A percentile compares a stretch with the other conserved stretches of the same genome.
Evolutionary conservation across 2,113 vertebrate species (phyloP).

Genomic region (Dunckerocampus dactyliophorus): DNA sequence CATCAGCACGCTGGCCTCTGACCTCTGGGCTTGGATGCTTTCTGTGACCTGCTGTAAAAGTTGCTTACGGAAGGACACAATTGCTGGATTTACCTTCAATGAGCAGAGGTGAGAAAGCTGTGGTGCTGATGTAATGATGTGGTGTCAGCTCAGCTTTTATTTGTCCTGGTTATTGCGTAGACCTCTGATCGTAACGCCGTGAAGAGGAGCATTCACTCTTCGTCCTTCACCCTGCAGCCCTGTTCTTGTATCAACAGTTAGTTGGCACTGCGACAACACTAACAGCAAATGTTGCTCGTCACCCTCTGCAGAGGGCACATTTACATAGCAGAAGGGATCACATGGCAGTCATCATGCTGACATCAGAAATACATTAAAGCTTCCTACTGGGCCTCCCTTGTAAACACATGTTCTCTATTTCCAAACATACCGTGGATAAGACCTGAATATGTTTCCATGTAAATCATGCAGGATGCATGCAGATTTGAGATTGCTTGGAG

Average conservation of each 20-base stretch:
- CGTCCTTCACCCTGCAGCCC: conserved; percentile 12
- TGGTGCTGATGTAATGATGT: conserved; percentile 41
- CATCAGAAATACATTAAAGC: conserved; percentile 13
- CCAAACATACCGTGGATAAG: conserved; percentile 22
- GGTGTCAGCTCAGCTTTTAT: conserved; percentile 34
- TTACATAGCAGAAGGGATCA: neutral
- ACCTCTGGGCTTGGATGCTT: conserved; percentile 86
- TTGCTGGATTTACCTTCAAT: conserved; percentile 59
- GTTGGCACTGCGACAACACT: neutral
- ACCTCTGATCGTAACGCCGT: conserved; percentile 3
- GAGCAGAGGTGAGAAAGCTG: conserved; percentile 62
- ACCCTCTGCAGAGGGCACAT: conserved; percentile 4
- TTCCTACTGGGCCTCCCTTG: conserved; percentile 20
- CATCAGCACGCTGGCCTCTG: conserved; percentile 94
- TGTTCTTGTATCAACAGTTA: neutral
- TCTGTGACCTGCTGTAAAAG: conserved; percentile 79
- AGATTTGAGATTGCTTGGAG: conserved; percentile 45
- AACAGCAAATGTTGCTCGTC: neutral
- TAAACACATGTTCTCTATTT: conserved; percentile 2
- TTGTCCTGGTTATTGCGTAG: conserved; percentile 26
- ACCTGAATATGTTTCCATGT: conserved; percentile 32
- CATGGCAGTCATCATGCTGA: conserved; percentile 4
- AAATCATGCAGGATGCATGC: conserved; percentile 38
- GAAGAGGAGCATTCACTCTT: conserved; percentile 18
- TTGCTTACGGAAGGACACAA: conserved; percentile 74